phyloP scores from a whole-genome alignment of 2,113 vertebrate genomes.

The Saguinus midas region DNA sequence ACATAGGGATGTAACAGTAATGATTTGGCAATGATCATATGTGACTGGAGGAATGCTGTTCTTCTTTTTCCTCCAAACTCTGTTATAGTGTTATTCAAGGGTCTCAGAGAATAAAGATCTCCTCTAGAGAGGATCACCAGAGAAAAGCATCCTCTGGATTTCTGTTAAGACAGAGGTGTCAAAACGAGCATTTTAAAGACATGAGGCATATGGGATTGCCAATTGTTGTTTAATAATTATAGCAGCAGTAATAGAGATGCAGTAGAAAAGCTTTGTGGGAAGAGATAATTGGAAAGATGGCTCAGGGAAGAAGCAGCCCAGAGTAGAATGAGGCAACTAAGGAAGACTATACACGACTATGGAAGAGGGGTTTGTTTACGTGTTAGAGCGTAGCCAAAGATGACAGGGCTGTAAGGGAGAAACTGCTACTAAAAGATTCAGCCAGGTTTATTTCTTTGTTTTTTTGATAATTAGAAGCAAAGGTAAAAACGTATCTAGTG shows the following conservation, averaged over 20 bases:
- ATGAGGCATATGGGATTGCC: background rate
- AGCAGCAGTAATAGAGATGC: background rate
- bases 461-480: background rate
- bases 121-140: background rate
- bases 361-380: background rate
- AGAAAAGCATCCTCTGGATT: constrained; percentile 2
- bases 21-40: constrained; percentile 9
- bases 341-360: background rate
- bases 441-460: background rate
- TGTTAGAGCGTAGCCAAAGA: background rate
- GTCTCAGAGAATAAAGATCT: background rate
- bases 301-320: background rate
- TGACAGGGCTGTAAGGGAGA: background rate
- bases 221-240: constrained; percentile 38
- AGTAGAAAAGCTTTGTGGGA: background rate
- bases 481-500: background rate
- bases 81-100: background rate
- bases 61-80: background rate
- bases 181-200: constrained; percentile 29
- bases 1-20: background rate
- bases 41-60: background rate
- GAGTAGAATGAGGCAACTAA: background rate
- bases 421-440: background rate
- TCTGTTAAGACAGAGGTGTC: constrained; percentile 5
- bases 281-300: constrained; percentile 19